These are phyloP conservation scores for Carassius carassius DNA, from an alignment of 2,113 vertebrate genomes.

Conservation along the genomic window DNA sequence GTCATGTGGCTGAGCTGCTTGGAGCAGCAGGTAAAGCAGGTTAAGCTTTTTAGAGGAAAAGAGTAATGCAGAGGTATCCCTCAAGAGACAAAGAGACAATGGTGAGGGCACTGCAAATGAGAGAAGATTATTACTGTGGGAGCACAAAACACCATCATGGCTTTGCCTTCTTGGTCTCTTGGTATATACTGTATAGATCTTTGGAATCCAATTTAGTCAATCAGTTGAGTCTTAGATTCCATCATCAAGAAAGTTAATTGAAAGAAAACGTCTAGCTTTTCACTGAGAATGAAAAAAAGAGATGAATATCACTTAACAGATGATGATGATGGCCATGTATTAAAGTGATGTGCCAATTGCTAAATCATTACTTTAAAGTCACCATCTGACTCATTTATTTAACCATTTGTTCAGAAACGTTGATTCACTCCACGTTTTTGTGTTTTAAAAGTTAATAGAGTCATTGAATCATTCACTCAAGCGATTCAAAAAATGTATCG, in stretches of 20 bases:
- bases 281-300: not conserved
- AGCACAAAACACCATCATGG: conserved; percentile 34
- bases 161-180: conserved; percentile 12
- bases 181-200: not conserved
- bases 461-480: not conserved
- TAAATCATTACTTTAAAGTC: conserved; percentile 12
- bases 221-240: not conserved
- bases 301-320: not conserved
- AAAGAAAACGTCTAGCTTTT: not conserved
- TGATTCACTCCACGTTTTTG: not conserved
- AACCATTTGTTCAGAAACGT: not conserved
- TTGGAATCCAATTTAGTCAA: not conserved
- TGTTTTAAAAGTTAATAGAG: not conserved
- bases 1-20: not conserved
- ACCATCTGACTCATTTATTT: not conserved
- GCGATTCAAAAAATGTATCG: not conserved
- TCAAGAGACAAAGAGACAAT: conserved; percentile 34
- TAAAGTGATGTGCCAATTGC: not conserved
- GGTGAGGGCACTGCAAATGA: conserved; percentile 40
- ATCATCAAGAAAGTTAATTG: not conserved
- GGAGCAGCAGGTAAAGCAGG: conserved; percentile 18
- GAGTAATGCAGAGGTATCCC: conserved; percentile 32
- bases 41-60: conserved; percentile 33
- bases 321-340: conserved; percentile 25
- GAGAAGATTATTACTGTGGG: conserved; percentile 46